phyloP scores from a whole-genome alignment of 2,888 invertebrate species.

The Microctonus brassicae region DNA sequence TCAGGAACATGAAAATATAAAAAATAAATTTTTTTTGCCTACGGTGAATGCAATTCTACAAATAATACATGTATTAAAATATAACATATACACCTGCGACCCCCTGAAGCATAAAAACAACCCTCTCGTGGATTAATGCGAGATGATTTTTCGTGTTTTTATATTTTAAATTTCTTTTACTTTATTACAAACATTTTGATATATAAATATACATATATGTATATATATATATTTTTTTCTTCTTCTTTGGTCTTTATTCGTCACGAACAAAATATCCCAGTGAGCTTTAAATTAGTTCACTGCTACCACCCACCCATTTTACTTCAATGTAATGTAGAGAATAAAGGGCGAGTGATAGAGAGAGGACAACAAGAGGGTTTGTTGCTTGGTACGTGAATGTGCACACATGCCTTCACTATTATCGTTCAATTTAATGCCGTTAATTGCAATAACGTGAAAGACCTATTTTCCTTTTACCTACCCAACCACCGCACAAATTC shows the following conservation, averaged over 20 bases:
- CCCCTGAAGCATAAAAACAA: neutral
- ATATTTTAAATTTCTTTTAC: neutral
- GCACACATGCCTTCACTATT: constrained; percentile 21
- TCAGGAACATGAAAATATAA: neutral
- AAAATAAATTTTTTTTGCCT: neutral
- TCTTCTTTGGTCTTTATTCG: constrained; percentile 8
- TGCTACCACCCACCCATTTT: no score
- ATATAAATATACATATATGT: no score
- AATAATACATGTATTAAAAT: no score
- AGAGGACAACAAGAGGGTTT: neutral
- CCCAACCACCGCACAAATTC: neutral
- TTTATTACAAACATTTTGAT: no score
- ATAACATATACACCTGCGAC: neutral
- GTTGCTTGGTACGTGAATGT: neutral
- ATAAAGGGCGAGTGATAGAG: no score
- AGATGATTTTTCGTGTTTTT: constrained; percentile 31
- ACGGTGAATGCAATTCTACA: constrained; percentile 28
- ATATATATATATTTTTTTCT: neutral
- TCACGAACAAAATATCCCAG: neutral
- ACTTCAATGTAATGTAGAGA: no score
- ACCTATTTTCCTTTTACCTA: constrained; percentile 14
- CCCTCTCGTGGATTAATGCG: constrained; percentile 9
- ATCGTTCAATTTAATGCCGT: constrained; percentile 36
- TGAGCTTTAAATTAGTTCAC: constrained; percentile 35
- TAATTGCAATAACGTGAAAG: constrained; percentile 37